Evolutionary conservation across 2,888 invertebrate species (phyloP).

Genomic region (Morpho deidamia): DNA sequence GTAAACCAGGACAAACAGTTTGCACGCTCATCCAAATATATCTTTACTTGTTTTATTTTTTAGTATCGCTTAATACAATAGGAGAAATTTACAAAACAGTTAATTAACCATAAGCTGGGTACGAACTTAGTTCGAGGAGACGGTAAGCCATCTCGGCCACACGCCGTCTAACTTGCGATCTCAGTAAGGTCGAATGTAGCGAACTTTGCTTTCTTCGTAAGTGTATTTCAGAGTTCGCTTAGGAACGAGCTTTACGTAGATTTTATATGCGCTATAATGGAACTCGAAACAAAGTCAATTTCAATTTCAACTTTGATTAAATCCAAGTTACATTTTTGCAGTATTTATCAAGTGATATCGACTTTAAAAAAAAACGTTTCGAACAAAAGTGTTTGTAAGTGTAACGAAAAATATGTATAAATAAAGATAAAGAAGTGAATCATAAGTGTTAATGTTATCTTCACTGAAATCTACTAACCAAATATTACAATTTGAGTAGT

Average conservation of each 20-base stretch:
- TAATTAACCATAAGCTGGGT: slow-evolving; percentile 10
- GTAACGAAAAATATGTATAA: no score
- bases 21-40: no score
- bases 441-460: no score
- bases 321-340: not conserved
- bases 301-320: slow-evolving; percentile 9
- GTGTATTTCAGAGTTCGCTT: slow-evolving; percentile 7
- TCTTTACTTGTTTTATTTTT: no score
- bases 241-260: slow-evolving; percentile 8
- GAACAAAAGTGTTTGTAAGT: no score
- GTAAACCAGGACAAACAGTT: no score
- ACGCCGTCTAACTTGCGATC: slow-evolving; percentile 1
- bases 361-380: no score
- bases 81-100: not conserved
- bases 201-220: slow-evolving; percentile 11
- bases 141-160: slow-evolving; percentile 6
- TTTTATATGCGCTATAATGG: slow-evolving; percentile 9
- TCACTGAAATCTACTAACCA: no score
- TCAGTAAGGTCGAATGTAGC: slow-evolving; percentile 6
- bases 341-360: no score
- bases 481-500: no score
- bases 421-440: no score
- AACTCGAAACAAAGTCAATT: slow-evolving; percentile 5
- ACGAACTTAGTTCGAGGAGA: slow-evolving; percentile 6
- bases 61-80: not conserved